Evolutionary conservation across 2,888 invertebrate genomes (phyloP), one percentile per base, ranked within the genome.

Genomic region (Volucella bombylans): DNA sequence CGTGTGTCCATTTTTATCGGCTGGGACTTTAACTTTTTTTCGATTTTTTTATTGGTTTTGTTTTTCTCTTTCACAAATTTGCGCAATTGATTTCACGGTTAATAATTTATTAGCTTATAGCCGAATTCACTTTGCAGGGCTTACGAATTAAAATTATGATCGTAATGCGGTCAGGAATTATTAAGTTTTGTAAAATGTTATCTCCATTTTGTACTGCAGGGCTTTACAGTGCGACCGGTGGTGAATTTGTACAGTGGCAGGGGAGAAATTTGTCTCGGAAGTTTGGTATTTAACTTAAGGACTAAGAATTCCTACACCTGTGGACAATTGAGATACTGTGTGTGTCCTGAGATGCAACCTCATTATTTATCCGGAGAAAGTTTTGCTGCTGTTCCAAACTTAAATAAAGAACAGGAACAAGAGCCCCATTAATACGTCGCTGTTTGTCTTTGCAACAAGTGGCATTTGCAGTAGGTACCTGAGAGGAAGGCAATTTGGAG

Each of bases 71-170:
- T 8, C 31, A 49, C n/a, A 15, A 50, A 18, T 54, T 41, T 52
- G 52, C 39, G 10, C 45, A 54, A 54, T 52, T 73, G 54, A 73
- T 73, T 64, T 55, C 38, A 45, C 47, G 62, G 14, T 73, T 55
- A 73, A 57, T 65, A 57, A 57, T 74, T 74, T 41, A 74, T 74
- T 57, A 49, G 49, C 43, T 74, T 74, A 57, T 65, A 74, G 74
- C 41, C 49, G 55, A 57, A 74, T 74, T 65, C 41, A 49, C 49
- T 57, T 49, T 39, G 23, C 49, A 9, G 12, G 11, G 52, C 52
- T 55, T 50, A 31, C 18, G 14, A 12, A 12, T 72, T 54, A 45
- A 54, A 54, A 62, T 61, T 54, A 72, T 59, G 23, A 12, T 49
- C 10, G 49, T 9, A 39, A 50, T 12, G 50, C 54, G 62, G 47